Evolutionary conservation across 1,140 invertebrate species (phyloP).

Genomic region (Trachymyrmex cornetzi): DNA sequence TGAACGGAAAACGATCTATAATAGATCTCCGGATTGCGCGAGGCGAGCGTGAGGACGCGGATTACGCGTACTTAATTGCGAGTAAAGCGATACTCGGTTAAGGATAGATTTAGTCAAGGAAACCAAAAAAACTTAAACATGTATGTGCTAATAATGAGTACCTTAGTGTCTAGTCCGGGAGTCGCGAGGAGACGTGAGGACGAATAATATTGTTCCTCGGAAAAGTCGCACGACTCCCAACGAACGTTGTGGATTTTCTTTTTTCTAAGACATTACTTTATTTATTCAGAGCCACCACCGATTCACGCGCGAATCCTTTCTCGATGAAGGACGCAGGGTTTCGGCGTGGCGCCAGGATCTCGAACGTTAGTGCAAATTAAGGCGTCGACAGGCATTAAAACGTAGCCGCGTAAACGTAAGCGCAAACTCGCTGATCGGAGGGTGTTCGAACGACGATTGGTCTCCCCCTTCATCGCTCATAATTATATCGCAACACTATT

Average conservation of each 20-base stretch:
- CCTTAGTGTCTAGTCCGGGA: constrained; percentile 85
- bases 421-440: constrained; percentile 41
- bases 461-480: constrained; percentile 31
- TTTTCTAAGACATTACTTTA: constrained; percentile 70
- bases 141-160: constrained; percentile 82
- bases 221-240: constrained; percentile 47
- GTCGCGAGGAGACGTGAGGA: constrained; percentile 63
- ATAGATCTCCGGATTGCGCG: neutral
- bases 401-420: constrained; percentile 41
- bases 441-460: constrained; percentile 41
- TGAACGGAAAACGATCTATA: neutral
- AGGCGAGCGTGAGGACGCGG: constrained; percentile 11
- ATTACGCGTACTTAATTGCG: constrained; percentile 40
- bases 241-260: constrained; percentile 52
- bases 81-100: constrained; percentile 48
- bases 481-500: neutral
- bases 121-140: constrained; percentile 36
- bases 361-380: constrained; percentile 74
- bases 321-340: neutral
- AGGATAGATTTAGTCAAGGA: constrained; percentile 52
- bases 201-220: neutral
- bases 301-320: neutral
- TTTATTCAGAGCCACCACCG: constrained; percentile 65
- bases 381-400: constrained; percentile 19
- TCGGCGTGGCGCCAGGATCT: constrained; percentile 62